These are phyloP conservation scores for Spongia lamella DNA, from an alignment of 37 sponge, comb jelly and placozoan species.

Conservation along the genomic window DNA sequence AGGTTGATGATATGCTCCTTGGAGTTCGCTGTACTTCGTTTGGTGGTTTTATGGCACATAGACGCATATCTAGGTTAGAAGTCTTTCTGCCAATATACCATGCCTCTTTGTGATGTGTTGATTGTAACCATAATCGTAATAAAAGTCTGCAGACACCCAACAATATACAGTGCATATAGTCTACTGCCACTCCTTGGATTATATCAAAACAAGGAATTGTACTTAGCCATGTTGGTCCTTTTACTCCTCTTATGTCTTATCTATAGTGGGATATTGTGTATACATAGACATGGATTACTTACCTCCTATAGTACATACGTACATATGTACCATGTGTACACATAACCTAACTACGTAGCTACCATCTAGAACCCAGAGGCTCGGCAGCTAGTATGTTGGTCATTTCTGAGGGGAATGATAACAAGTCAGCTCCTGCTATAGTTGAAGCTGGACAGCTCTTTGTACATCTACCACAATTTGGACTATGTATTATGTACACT, in stretches of 20 bases:
- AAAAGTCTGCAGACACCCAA: conserved; percentile 32
- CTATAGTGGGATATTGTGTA: no score
- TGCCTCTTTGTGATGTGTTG: conserved; percentile 8
- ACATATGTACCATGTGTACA: no score
- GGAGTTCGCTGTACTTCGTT: background rate
- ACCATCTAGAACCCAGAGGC: no score
- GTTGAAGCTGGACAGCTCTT: no score
- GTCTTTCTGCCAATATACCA: conserved; percentile 32
- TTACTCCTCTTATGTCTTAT: conserved; percentile 52
- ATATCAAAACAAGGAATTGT: conserved; percentile 35
- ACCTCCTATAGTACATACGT: no score
- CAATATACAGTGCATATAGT: conserved; percentile 44
- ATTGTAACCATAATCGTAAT: conserved; percentile 39
- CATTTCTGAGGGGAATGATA: no score
- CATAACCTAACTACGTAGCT: no score
- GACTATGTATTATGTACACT: no score
- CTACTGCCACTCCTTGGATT: conserved; percentile 19
- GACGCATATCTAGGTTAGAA: background rate
- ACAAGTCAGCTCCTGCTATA: no score
- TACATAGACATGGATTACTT: no score
- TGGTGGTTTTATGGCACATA: conserved; percentile 36
- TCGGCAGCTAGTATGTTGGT: no score
- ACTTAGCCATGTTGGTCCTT: conserved; percentile 22
- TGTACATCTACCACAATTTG: no score
- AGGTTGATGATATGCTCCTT: conserved; percentile 22